Evolutionary conservation across 1,140 invertebrate species (phyloP).

Genomic region (Sinella curviseta): DNA sequence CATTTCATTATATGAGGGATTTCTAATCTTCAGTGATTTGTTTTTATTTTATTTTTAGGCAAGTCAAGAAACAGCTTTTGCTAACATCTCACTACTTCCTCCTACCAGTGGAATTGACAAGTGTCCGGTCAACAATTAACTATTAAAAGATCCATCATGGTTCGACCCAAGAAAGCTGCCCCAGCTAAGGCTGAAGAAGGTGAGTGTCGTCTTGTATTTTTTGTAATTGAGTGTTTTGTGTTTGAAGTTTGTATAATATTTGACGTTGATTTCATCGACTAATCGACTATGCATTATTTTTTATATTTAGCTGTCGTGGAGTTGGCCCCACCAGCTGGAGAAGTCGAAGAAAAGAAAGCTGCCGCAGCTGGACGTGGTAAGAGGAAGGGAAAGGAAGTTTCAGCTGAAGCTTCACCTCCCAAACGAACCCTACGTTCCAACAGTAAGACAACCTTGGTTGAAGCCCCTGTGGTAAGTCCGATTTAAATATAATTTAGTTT

Average conservation of each 20-base stretch:
- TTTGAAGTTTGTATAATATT: too few species aligned
- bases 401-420: not conserved
- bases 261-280: too few species aligned
- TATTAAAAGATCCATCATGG: not conserved
- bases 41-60: too few species aligned
- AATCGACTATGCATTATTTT: not conserved
- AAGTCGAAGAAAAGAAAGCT: not conserved
- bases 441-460: not conserved
- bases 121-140: not conserved
- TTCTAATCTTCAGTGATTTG: too few species aligned
- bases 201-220: not conserved
- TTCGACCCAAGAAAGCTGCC: not conserved
- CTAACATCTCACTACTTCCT: not conserved
- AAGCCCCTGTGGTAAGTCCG: not conserved
- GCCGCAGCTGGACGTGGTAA: not conserved
- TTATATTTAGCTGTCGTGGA: not conserved
- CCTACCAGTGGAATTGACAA: too few species aligned
- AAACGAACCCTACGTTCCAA: not conserved
- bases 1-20: too few species aligned
- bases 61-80: not conserved
- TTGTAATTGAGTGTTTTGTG: not conserved
- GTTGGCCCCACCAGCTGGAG: not conserved
- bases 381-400: not conserved
- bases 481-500: not conserved
- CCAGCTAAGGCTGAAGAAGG: not conserved